Evolutionary conservation across 2,888 invertebrate genomes (phyloP).

Genomic region (Drosophila mercatorum): DNA sequence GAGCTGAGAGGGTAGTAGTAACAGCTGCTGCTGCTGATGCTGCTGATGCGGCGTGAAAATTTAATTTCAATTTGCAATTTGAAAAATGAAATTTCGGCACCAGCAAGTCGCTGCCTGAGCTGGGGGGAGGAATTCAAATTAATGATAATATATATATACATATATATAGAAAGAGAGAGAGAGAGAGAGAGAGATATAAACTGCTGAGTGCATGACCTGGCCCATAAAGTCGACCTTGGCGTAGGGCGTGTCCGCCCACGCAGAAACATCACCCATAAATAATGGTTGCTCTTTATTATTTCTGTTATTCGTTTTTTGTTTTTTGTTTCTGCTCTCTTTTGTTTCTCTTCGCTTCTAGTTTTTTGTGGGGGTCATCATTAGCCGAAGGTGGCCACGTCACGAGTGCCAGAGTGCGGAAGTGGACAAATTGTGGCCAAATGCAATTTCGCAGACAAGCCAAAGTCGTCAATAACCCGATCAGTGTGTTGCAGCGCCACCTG

Average conservation of each 20-base stretch:
- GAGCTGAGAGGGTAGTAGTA: not conserved
- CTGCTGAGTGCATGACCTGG: slow-evolving; percentile 49
- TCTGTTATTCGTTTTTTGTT: not conserved
- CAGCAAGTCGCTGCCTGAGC: not conserved
- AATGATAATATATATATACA: slow-evolving; percentile 36
- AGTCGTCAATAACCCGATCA: slow-evolving; percentile 49
- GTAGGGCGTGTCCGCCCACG: slow-evolving; percentile 37
- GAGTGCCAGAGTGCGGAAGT: slow-evolving; percentile 50
- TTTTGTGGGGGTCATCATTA: slow-evolving; percentile 10
- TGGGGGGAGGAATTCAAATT: slow-evolving; percentile 51
- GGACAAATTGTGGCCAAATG: slow-evolving; percentile 56
- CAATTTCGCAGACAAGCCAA: slow-evolving; percentile 53
- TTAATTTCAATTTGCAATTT: slow-evolving; percentile 76
- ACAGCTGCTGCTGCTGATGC: slow-evolving; percentile 16
- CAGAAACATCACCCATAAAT: slow-evolving; percentile 27
- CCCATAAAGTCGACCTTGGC: slow-evolving; percentile 47
- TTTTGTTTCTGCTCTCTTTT: not conserved
- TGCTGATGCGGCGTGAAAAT: slow-evolving; percentile 53
- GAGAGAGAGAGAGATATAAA: too few species aligned
- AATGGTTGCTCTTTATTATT: slow-evolving; percentile 19
- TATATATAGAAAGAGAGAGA: too few species aligned
- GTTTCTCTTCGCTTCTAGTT: not conserved
- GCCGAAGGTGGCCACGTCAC: slow-evolving; percentile 29
- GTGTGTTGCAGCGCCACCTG: slow-evolving; percentile 27
- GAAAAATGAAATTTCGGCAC: slow-evolving; percentile 67